phyloP scores from a whole-genome alignment of 2,888 invertebrate species.

The Prostheceraeus crozeri region DNA sequence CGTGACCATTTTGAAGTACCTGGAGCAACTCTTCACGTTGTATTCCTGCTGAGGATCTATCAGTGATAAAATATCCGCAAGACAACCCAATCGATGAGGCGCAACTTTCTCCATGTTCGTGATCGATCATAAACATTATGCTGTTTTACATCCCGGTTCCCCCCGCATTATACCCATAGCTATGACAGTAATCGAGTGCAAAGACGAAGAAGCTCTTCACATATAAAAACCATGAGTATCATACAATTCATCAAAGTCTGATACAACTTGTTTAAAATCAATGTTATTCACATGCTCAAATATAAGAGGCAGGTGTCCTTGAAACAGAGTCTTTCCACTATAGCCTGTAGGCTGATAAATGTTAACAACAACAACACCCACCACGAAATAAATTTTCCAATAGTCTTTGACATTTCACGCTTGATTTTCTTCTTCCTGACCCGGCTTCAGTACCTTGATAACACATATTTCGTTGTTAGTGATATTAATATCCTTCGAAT shows the following conservation, averaged over 20 bases:
- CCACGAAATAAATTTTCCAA: conserved; percentile 97
- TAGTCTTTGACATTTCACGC: conserved; percentile 98
- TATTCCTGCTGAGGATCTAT: conserved; percentile 98
- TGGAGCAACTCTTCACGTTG: conserved; percentile 96
- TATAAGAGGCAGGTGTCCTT: conserved; percentile 96
- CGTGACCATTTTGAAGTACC: conserved; percentile 99
- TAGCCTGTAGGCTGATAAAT: conserved; percentile 94
- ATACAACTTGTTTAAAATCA: conserved; percentile 74
- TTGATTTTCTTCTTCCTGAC: conserved; percentile 99
- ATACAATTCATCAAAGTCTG: conserved; percentile 95
- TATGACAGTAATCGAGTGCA: conserved; percentile 98
- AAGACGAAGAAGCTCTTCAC: conserved; percentile 97
- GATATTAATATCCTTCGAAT: too few relatives aligned
- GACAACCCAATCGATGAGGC: conserved; percentile 98
- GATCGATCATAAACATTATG: conserved; percentile 99
- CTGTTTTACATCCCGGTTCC: conserved; percentile 98
- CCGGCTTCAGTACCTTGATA: conserved; percentile 32
- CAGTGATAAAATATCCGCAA: conserved; percentile 99
- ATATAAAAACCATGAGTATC: too few relatives aligned
- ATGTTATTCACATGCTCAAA: conserved; percentile 99
- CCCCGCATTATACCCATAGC: conserved; percentile 99
- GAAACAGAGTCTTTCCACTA: conserved; percentile 78
- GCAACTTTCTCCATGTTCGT: conserved; percentile 64
- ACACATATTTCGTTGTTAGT: conserved; percentile 79
- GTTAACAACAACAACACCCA: conserved; percentile 97